Evolutionary conservation across 1,140 invertebrate genomes (phyloP).

Genomic region (Drosophila melanica): DNA sequence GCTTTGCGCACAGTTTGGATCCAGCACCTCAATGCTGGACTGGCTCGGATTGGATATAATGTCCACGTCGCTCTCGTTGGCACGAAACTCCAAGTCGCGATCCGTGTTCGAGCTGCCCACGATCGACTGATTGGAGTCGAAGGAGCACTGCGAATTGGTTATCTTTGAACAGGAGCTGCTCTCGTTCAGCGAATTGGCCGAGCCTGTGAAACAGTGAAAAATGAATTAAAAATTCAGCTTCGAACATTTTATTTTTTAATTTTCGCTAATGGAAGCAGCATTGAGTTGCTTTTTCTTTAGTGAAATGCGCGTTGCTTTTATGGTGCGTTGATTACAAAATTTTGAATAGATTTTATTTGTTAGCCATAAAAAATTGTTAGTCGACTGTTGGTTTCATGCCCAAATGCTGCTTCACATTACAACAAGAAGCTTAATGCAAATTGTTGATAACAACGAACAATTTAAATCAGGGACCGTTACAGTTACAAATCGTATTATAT

Average conservation of each 20-base stretch:
- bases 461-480: too few species aligned
- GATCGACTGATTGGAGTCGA: constrained; percentile 81
- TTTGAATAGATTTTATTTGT: constrained; percentile 28
- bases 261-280: constrained; percentile 69
- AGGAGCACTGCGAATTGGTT: constrained; percentile 78
- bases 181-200: constrained; percentile 83
- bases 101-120: constrained; percentile 83
- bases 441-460: constrained; percentile 32
- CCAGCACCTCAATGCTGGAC: constrained; percentile 87
- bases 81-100: constrained; percentile 74
- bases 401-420: constrained; percentile 71
- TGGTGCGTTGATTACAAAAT: constrained; percentile 20
- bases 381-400: constrained; percentile 30
- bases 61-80: constrained; percentile 87
- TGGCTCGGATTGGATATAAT: constrained; percentile 88
- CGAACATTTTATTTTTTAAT: background rate
- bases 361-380: constrained; percentile 13
- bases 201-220: constrained; percentile 60
- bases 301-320: constrained; percentile 20
- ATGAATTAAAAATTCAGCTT: constrained; percentile 9
- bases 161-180: constrained; percentile 83
- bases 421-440: constrained; percentile 53
- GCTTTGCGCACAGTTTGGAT: constrained; percentile 84
- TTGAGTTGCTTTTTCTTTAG: constrained; percentile 28
- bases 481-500: too few species aligned